These are phyloP conservation scores for Macrosoma leucophasiata DNA, from an alignment of 2,888 invertebrate species.

Conservation along the genomic window DNA sequence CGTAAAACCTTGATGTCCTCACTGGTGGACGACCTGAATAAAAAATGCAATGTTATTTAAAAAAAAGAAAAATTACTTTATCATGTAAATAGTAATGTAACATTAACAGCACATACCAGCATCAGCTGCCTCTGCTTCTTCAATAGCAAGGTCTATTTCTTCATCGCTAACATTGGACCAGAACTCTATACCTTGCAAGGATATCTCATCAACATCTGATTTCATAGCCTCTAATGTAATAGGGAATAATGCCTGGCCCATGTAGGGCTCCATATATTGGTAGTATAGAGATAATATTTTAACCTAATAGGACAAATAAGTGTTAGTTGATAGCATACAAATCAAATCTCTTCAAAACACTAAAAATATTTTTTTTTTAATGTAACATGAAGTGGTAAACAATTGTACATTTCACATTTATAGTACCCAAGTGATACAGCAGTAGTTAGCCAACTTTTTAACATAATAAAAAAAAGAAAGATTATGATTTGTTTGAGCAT, in stretches of 20 bases:
- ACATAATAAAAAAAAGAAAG: no score
- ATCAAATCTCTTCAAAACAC: neutral
- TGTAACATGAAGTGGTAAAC: no score
- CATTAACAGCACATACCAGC: slow-evolving; percentile 60
- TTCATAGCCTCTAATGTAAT: slow-evolving; percentile 99
- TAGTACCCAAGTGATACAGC: no score
- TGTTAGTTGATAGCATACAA: neutral
- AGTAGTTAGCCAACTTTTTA: no score
- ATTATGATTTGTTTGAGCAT: no score
- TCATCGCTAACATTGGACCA: slow-evolving; percentile 99
- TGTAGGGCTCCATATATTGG: slow-evolving; percentile 99
- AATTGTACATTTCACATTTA: no score
- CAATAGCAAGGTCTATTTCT: slow-evolving; percentile 96
- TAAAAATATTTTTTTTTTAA: no score
- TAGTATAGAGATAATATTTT: slow-evolving; percentile 99
- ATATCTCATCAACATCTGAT: slow-evolving; percentile 95
- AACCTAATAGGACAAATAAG: slow-evolving; percentile 48
- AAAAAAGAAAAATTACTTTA: slow-evolving; percentile 3
- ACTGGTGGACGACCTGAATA: slow-evolving; percentile 89
- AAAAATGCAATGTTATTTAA: slow-evolving; percentile 1
- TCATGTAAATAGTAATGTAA: slow-evolving; percentile 3
- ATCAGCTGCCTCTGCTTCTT: slow-evolving; percentile 95
- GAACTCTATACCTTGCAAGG: slow-evolving; percentile 99
- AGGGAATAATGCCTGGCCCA: slow-evolving; percentile 98
- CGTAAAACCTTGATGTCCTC: slow-evolving; percentile 95